A percentile compares a stretch with the other conserved stretches of the same genome.
These are phyloP conservation scores for Cheilosia scutellata DNA, from an alignment of 2,888 invertebrate genomes.

Conservation along the genomic window DNA sequence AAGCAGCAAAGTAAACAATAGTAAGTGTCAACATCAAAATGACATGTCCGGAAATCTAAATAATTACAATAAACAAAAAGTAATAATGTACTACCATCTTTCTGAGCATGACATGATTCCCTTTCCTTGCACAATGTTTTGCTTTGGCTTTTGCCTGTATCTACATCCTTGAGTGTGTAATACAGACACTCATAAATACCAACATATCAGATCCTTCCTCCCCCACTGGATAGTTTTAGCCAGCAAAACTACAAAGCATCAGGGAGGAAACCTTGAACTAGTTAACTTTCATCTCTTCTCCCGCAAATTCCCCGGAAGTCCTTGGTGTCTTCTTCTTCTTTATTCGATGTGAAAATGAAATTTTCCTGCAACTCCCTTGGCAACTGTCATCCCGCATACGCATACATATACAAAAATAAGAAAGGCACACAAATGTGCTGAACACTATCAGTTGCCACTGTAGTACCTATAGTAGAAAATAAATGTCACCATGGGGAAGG, in stretches of 20 bases:
- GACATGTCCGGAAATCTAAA: background rate
- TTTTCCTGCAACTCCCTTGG: slow-evolving; percentile 39
- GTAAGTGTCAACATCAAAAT: background rate
- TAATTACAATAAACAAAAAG: background rate
- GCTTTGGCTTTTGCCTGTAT: background rate
- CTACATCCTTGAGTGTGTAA: background rate
- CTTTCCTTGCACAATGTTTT: background rate
- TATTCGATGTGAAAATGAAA: slow-evolving; percentile 49
- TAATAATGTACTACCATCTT: background rate
- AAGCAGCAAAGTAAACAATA: background rate
- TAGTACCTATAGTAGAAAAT: slow-evolving; percentile 2
- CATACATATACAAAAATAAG: background rate
- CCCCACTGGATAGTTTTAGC: slow-evolving; percentile 1
- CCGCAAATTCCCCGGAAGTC: slow-evolving; percentile 45
- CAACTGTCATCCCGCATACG: slow-evolving; percentile 19
- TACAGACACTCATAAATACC: background rate
- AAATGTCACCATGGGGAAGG: slow-evolving; percentile 58
- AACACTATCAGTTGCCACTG: slow-evolving; percentile 52
- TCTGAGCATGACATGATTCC: background rate
- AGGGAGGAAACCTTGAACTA: slow-evolving; percentile 68
- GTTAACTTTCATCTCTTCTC: slow-evolving; percentile 40
- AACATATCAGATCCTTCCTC: slow-evolving; percentile 20
- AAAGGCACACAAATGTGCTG: slow-evolving; percentile 35
- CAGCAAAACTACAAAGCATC: slow-evolving; percentile 19
- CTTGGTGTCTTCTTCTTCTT: slow-evolving; percentile 37